These are phyloP conservation scores for Amiota minor DNA, from an alignment of 2,888 invertebrate species.

Conservation along the genomic window DNA sequence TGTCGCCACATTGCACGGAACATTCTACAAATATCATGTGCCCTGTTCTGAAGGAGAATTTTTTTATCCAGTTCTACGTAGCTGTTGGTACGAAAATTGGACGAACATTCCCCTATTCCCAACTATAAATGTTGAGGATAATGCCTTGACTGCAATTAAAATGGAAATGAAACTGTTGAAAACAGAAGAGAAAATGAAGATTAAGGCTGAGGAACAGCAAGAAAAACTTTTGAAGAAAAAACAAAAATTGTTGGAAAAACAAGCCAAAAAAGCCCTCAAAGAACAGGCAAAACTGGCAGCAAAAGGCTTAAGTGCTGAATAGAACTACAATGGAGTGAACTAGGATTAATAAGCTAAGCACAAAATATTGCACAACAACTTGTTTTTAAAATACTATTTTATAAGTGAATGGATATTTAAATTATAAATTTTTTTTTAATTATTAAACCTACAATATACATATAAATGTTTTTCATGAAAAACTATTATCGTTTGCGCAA, in stretches of 20 bases:
- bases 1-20: conserved; percentile 47
- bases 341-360: no score
- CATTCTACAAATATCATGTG: conserved; percentile 59
- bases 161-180: conserved; percentile 60
- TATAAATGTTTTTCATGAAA: no score
- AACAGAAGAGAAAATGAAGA: conserved; percentile 54
- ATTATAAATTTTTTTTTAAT: no score
- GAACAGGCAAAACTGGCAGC: conserved; percentile 54
- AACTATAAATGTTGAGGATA: conserved; percentile 42
- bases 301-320: conserved; percentile 27
- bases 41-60: conserved; percentile 57
- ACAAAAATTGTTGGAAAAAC: conserved; percentile 58
- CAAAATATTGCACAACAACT: no score
- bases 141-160: conserved; percentile 57
- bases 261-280: conserved; percentile 60
- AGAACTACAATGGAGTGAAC: background rate
- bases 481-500: no score
- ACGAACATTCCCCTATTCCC: conserved; percentile 40
- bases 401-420: no score
- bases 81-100: conserved; percentile 61
- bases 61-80: conserved; percentile 51
- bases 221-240: conserved; percentile 57
- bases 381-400: no score
- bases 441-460: no score
- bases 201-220: conserved; percentile 55